Conservation (phyloP, 2,113 vertebrate species). For the Ictidomys tridecemlineatus region DNA sequence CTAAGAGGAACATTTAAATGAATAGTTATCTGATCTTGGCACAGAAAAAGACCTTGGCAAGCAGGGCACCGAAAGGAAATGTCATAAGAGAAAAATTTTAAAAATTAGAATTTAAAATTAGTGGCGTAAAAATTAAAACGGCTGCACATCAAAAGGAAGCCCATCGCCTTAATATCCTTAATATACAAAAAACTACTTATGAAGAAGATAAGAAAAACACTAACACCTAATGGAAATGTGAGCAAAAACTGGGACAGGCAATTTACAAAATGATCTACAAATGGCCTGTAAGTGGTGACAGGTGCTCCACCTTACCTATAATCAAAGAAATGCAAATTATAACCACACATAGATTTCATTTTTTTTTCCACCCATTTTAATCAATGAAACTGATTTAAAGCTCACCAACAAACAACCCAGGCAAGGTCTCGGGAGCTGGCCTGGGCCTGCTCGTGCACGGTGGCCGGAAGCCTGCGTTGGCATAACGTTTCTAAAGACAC, state of each 20-base stretch:
- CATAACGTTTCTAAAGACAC: not conserved
- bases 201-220: conserved; percentile 26
- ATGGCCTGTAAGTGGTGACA: conserved; percentile 52
- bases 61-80: not conserved
- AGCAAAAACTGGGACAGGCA: conserved; percentile 3
- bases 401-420: not conserved
- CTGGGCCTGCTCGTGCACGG: fast-evolving
- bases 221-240: conserved; percentile 35
- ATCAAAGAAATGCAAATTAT: conserved; percentile 71
- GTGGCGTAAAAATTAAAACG: conserved; percentile 64
- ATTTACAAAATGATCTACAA: conserved; percentile 66
- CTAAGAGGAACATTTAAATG: not conserved
- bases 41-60: conserved; percentile 9
- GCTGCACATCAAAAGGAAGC: conserved; percentile 63
- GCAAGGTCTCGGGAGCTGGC: not conserved
- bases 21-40: not conserved
- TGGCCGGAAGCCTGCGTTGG: not conserved
- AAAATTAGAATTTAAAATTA: conserved; percentile 42
- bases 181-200: conserved; percentile 57
- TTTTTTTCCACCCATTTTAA: conserved; percentile 39
- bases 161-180: conserved; percentile 28
- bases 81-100: not conserved
- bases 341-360: conserved; percentile 53
- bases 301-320: conserved; percentile 41
- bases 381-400: conserved; percentile 63